A percentile compares a stretch with the other conserved stretches of the same genome.
Conservation (phyloP, 2,888 invertebrate genomes). For the Pycnomerus fuliginosus region DNA sequence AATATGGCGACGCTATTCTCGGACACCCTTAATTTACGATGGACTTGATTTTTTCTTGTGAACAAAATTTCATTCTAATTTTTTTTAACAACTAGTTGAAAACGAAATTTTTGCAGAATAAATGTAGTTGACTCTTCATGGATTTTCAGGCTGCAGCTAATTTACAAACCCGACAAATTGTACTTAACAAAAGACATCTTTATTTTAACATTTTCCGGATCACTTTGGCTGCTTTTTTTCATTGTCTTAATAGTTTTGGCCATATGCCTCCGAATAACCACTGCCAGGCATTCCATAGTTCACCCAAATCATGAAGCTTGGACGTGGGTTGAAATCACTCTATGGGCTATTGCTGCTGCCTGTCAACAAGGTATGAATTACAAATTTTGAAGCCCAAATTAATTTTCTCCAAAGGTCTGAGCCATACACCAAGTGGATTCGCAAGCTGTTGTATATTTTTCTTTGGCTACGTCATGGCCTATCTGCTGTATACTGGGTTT, state of each 20-base stretch:
- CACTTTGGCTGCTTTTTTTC: constrained; percentile 42
- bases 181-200: constrained; percentile 44
- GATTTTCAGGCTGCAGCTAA: constrained; percentile 36
- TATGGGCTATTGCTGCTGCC: constrained; percentile 48
- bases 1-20: no score
- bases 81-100: no score
- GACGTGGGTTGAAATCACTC: constrained; percentile 45
- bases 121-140: no score
- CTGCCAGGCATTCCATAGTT: constrained; percentile 33
- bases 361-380: constrained; percentile 46
- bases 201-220: constrained; percentile 43
- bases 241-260: constrained; percentile 37
- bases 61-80: no score
- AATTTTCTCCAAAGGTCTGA: constrained; percentile 38
- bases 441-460: constrained; percentile 41
- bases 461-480: constrained; percentile 41
- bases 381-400: no score
- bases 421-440: constrained; percentile 41
- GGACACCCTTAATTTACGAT: neutral
- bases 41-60: neutral
- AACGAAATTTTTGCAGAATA: no score
- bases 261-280: constrained; percentile 36
- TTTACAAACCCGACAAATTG: constrained; percentile 38
- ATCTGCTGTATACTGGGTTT: constrained; percentile 46
- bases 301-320: constrained; percentile 33